Conservation (phyloP, 2,797 vertebrate species). For the Falco peregrinus region DNA sequence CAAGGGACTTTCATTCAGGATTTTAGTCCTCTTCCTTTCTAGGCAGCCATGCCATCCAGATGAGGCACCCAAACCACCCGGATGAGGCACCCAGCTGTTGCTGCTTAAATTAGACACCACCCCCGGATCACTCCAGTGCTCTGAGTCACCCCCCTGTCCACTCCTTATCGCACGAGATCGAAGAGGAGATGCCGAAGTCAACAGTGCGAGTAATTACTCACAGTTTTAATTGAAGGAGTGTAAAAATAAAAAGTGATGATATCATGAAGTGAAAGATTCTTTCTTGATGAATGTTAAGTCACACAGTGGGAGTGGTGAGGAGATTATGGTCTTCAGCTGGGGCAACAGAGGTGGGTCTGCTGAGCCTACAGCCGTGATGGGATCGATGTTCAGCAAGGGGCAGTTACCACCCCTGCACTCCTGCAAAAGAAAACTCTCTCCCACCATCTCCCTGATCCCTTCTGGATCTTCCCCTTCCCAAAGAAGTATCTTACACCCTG, state of each 20-base stretch:
- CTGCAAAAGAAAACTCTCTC: not conserved
- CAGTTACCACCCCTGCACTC: not conserved
- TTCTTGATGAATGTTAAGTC: constrained; percentile 30
- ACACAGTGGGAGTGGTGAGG: not conserved
- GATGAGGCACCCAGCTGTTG: not conserved
- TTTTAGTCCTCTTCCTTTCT: constrained; percentile 24
- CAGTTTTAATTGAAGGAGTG: constrained; percentile 12
- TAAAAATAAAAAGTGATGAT: constrained; percentile 55
- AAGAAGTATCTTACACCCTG: not conserved
- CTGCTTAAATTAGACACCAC: constrained; percentile 1
- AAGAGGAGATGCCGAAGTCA: constrained; percentile 44
- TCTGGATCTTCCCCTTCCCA: not conserved
- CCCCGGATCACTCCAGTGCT: not conserved
- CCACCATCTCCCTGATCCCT: not conserved
- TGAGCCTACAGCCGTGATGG: not conserved
- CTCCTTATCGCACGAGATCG: not conserved
- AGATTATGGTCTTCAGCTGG: not conserved
- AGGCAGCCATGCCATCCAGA: not conserved
- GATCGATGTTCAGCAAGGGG: not conserved
- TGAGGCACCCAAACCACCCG: not conserved
- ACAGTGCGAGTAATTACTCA: constrained; percentile 9
- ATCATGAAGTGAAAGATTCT: constrained; percentile 34
- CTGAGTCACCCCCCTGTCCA: constrained; percentile 33
- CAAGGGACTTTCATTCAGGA: not conserved
- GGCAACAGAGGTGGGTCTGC: not conserved